Evolutionary conservation across 2,113 vertebrate species (phyloP).

Genomic region (Petrocephalus zakoni): DNA sequence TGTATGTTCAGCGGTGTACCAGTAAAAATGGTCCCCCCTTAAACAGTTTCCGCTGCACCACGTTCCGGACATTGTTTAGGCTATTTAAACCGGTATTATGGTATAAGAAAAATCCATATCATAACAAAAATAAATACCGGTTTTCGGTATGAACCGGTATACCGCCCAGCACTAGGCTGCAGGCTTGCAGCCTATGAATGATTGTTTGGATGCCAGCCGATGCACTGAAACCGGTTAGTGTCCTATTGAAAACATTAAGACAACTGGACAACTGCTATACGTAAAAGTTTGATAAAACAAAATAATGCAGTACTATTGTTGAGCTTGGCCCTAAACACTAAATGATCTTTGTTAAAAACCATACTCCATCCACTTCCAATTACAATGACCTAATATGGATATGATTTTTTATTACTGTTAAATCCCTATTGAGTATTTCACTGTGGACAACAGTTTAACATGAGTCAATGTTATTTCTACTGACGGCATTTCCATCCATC

Average conservation of each 20-base stretch:
- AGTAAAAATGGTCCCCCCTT: too few relatives aligned
- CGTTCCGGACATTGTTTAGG: too few relatives aligned
- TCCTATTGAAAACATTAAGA: background rate
- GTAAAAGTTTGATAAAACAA: background rate
- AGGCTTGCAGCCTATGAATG: background rate
- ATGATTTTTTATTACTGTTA: background rate
- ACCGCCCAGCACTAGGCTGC: too few relatives aligned
- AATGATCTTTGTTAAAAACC: background rate
- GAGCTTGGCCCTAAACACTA: background rate
- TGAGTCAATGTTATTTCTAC: background rate
- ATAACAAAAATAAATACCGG: too few relatives aligned
- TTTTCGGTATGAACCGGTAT: too few relatives aligned
- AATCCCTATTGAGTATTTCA: background rate
- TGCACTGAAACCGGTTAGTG: background rate
- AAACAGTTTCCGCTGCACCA: too few relatives aligned
- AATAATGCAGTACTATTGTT: background rate
- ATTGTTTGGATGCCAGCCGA: background rate
- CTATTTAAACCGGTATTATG: too few relatives aligned
- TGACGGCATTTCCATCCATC: background rate
- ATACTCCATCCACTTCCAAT: background rate
- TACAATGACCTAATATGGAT: too few relatives aligned
- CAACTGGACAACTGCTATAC: background rate
- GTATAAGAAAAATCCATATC: too few relatives aligned
- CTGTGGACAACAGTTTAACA: background rate
- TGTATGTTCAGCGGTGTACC: too few relatives aligned